Conservation (phyloP, 2,113 vertebrate species). For the Megaptera novaeangliae region DNA sequence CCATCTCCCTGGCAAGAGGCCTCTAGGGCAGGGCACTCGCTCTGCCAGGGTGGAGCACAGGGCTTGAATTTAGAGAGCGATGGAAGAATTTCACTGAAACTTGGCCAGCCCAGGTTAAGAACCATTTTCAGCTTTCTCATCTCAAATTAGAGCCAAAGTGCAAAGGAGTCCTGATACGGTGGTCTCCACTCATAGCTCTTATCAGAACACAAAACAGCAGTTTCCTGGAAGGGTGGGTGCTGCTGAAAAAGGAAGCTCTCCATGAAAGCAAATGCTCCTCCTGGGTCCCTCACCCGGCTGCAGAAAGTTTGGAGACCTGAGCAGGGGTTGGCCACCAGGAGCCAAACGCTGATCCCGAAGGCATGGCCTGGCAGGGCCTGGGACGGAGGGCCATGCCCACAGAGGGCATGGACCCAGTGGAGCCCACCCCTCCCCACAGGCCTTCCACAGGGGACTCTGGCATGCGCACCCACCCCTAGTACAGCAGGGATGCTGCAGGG, state of each 20-base stretch:
- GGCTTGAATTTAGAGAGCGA: neutral
- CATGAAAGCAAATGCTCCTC: neutral
- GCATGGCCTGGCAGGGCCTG: too few relatives aligned
- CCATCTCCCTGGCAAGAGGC: neutral
- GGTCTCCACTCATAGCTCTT: neutral
- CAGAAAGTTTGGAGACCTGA: neutral
- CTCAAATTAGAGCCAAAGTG: neutral
- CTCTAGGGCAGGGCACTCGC: too few relatives aligned
- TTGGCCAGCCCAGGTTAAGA: neutral
- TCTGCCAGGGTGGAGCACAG: neutral
- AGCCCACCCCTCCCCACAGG: constrained; percentile 88
- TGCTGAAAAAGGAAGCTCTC: neutral
- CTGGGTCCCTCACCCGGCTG: neutral
- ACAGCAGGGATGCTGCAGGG: fast-evolving
- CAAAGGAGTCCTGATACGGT: neutral
- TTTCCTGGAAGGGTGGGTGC: neutral
- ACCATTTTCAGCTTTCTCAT: neutral
- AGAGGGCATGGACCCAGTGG: neutral
- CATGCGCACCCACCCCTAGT: too few relatives aligned
- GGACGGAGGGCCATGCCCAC: too few relatives aligned
- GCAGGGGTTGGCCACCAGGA: neutral
- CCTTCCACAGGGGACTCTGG: constrained; percentile 71
- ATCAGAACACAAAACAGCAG: neutral
- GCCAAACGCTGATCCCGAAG: neutral
- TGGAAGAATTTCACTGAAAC: neutral